phyloP scores from a whole-genome alignment of 2,113 vertebrate genomes.

The Gallinago jamesoni region DNA sequence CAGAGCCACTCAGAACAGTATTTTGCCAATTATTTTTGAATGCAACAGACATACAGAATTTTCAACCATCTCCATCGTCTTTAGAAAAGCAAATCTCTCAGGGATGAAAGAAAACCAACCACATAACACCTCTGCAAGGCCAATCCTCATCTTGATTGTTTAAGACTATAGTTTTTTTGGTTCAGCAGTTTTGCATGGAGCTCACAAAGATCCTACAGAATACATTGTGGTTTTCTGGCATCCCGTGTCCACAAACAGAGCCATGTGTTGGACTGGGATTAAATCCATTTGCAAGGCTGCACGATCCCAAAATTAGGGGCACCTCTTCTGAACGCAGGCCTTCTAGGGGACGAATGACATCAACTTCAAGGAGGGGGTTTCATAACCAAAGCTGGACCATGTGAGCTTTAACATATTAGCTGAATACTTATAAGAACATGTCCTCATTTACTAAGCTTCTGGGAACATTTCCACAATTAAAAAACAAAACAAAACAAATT shows the following conservation, averaged over 20 bases:
- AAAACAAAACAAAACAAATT: constrained; percentile 71
- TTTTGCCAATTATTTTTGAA: neutral
- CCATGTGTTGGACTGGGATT: neutral
- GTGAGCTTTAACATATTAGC: neutral
- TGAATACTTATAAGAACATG: constrained; percentile 39
- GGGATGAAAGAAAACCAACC: neutral
- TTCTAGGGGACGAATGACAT: neutral
- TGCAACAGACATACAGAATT: neutral
- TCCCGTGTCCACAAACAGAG: neutral
- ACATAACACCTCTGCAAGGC: neutral
- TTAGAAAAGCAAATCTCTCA: neutral
- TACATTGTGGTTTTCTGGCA: constrained; percentile 9
- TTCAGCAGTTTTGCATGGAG: neutral
- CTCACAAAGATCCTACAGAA: constrained; percentile 3
- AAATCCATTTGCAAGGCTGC: neutral
- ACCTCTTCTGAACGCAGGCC: neutral
- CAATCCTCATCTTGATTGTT: neutral
- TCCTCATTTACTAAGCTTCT: constrained; percentile 59
- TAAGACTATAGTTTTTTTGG: neutral
- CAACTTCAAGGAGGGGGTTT: neutral
- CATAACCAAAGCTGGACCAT: neutral
- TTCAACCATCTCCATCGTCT: neutral
- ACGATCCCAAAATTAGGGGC: neutral
- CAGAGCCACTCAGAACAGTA: fast-evolving
- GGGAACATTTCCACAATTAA: constrained; percentile 69